A percentile compares a stretch with the other conserved stretches of the same genome.
Conservation (phyloP, 2,797 vertebrate genomes). For the Mus caroli region DNA sequence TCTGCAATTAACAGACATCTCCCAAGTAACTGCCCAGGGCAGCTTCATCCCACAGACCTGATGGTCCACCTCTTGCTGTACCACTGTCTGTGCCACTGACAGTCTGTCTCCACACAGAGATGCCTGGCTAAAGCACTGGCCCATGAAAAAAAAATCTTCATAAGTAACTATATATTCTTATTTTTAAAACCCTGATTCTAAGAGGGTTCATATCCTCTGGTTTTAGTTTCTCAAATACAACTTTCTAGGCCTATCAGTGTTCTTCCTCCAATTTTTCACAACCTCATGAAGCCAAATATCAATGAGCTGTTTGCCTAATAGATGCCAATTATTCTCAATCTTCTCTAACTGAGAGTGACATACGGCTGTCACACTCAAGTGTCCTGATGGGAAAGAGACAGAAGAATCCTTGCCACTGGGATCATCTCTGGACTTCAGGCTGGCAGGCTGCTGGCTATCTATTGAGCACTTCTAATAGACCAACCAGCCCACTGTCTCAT, state of each 20-base stretch:
- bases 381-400: background rate
- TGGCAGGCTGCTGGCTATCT: background rate
- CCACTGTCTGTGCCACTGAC: background rate
- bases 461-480: background rate
- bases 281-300: background rate
- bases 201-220: conserved; percentile 35
- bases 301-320: conserved; percentile 16
- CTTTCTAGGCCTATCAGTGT: background rate
- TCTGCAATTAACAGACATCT: conserved; percentile 74
- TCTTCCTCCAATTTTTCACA: background rate
- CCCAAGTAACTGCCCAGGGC: conserved; percentile 41
- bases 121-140: background rate
- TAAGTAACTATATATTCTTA: background rate
- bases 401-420: background rate
- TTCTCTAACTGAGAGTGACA: conserved; percentile 39
- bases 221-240: conserved; percentile 48
- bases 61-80: background rate
- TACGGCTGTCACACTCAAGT: background rate
- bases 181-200: background rate
- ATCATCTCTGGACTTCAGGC: background rate
- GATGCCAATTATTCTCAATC: conserved; percentile 32
- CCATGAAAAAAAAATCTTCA: conserved; percentile 40
- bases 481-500: background rate
- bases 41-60: conserved; percentile 69
- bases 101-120: conserved; percentile 43